Evolutionary conservation across 1,140 invertebrate species (phyloP), one percentile per base, ranked within the genome.

Genomic region (Leptopilina clavipes): DNA sequence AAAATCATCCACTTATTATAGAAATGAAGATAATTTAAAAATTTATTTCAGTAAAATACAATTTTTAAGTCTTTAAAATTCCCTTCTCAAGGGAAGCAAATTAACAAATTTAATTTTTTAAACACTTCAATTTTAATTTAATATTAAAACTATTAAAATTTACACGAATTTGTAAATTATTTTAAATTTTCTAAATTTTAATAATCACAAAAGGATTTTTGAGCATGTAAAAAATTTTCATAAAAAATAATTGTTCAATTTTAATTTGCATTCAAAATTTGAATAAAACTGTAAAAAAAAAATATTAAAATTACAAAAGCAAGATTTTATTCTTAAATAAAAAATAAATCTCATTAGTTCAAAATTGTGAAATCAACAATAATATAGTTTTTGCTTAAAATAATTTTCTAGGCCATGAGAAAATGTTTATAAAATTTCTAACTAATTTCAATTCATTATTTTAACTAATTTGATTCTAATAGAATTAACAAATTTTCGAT

Each of bases 261-360:
- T 45, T 12, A 12, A 44, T 44, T 12, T 9, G 9, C 10, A 6
- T 44, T 44, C 10, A 44, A 44, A 11, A 44, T 44, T 45, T 45
- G 44, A 45, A 45, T n/a, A 3, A 45, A 45, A 44, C n/a, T 48
- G 0, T 48, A 48, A 48, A n/a, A 17, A 1, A 52, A 52, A 52
- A 52, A 52, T 2, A 17, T 17, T n/a, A n/a, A 37, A 31, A 14
- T 3, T n/a, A 65, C 8, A 14, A 11, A 65, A 59, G 56, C 25
- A 37, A 31, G 12, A 65, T 7, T 11, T 65, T 31, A 65, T 65
- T 59, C 12, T 18, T 59, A 59, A 22, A 12, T 18, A 59, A 31
- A 65, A 65, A 65, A 65, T 65, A 65, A 31, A 65, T 65, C 59
- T 59, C 12, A 48, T 1, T 48, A 25, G 25, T 12, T 59, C 12